Conservation (phyloP, 2,888 invertebrate genomes). For the Clunio marinus region DNA sequence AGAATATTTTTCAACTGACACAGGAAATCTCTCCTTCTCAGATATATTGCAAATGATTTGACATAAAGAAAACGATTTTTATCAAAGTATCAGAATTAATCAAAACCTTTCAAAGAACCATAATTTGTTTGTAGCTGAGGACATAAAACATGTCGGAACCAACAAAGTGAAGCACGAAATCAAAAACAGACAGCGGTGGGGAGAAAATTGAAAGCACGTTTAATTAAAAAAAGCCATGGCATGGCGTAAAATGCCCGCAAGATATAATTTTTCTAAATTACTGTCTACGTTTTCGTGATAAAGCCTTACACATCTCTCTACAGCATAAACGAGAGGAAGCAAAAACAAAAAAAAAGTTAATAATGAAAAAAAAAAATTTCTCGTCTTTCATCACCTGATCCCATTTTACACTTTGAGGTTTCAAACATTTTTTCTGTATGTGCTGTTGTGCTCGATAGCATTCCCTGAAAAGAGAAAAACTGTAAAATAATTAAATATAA, state of each 20-base stretch:
- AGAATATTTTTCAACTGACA: too few species aligned
- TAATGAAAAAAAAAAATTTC: constrained; percentile 6
- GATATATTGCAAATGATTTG: too few species aligned
- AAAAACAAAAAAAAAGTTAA: not conserved
- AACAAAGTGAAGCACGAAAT: not conserved
- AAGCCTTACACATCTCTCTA: not conserved
- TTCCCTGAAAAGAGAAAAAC: constrained; percentile 15
- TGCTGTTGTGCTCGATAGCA: too few species aligned
- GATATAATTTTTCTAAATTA: constrained; percentile 36
- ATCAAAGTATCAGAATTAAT: not conserved
- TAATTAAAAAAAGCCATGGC: constrained; percentile 32
- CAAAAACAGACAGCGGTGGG: not conserved
- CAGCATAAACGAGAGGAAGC: not conserved
- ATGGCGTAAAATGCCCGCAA: constrained; percentile 17
- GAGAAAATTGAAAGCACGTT: constrained; percentile 17
- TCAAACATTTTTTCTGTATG: too few species aligned
- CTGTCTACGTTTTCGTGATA: constrained; percentile 14
- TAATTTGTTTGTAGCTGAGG: too few species aligned
- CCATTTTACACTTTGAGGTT: constrained; percentile 8
- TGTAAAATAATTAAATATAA: constrained; percentile 38
- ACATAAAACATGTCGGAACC: not conserved
- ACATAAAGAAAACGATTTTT: too few species aligned
- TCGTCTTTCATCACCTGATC: constrained; percentile 27
- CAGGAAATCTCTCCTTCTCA: too few species aligned
- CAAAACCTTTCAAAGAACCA: not conserved